These are phyloP conservation scores for Eurystomus gularis DNA, from an alignment of 2,113 vertebrate genomes.

Conservation along the genomic window DNA sequence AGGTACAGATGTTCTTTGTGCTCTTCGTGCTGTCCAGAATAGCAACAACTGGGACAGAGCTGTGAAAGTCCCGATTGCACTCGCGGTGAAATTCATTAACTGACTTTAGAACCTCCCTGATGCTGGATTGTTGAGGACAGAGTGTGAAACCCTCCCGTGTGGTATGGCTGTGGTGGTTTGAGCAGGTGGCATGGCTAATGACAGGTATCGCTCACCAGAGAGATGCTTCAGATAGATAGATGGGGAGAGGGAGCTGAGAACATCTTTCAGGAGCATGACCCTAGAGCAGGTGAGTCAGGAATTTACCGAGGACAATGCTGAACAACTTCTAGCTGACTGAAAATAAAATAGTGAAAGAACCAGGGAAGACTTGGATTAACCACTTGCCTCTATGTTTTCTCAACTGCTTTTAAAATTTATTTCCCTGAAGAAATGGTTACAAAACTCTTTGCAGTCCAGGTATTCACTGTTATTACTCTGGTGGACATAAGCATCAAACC, in stretches of 20 bases:
- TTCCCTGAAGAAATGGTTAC: background rate
- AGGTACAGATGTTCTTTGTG: background rate
- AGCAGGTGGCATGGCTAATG: background rate
- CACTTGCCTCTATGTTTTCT: background rate
- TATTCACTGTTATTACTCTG: background rate
- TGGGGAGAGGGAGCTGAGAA: background rate
- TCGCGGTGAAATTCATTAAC: background rate
- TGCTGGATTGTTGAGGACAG: background rate
- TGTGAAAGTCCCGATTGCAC: background rate
- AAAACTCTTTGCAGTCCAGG: background rate
- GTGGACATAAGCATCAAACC: background rate
- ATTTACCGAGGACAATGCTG: background rate
- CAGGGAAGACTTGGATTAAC: background rate
- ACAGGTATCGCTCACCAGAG: rapidly evolving
- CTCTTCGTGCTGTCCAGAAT: background rate
- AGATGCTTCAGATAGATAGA: background rate
- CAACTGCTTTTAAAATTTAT: background rate
- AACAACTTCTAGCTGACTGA: background rate
- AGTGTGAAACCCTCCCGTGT: background rate
- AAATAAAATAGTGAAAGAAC: background rate
- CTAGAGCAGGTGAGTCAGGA: background rate
- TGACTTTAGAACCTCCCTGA: background rate
- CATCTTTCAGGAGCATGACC: background rate
- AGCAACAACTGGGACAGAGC: background rate
- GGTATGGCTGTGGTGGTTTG: background rate